phyloP scores from a whole-genome alignment of 2,888 invertebrate genomes.

The Venusia cambrica region DNA sequence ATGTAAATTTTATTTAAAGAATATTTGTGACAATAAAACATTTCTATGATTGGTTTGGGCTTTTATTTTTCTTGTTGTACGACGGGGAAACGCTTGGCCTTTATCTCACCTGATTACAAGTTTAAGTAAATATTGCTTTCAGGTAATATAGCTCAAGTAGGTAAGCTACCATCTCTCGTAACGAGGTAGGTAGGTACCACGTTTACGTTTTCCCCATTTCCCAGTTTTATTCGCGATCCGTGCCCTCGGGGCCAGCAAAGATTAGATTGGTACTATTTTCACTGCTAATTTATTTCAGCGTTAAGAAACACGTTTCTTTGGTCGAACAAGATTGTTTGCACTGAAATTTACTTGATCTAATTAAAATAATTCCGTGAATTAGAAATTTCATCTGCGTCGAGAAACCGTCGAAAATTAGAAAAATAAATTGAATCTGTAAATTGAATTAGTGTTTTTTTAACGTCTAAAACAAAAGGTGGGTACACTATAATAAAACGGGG shows the following conservation, averaged over 20 bases:
- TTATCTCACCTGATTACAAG: too few species aligned
- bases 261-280: conserved; percentile 30
- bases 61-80: too few species aligned
- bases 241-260: conserved; percentile 24
- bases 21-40: too few species aligned
- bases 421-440: neutral
- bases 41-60: too few species aligned
- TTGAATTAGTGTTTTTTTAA: neutral
- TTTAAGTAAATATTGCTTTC: too few species aligned
- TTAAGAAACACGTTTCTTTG: conserved; percentile 30
- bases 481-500: too few species aligned
- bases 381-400: conserved; percentile 19
- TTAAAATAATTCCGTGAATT: conserved; percentile 43
- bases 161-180: conserved; percentile 7
- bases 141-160: too few species aligned
- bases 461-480: too few species aligned
- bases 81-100: too few species aligned
- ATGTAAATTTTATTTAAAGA: too few species aligned
- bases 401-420: conserved; percentile 3
- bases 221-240: conserved; percentile 25
- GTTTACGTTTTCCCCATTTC: conserved; percentile 23
- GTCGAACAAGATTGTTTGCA: conserved; percentile 28
- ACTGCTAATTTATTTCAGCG: conserved; percentile 35
- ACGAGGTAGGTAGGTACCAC: conserved; percentile 5
- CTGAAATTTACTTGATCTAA: conserved; percentile 34